phyloP scores from a whole-genome alignment of 2,113 vertebrate species.

The Petrocephalus zakoni region DNA sequence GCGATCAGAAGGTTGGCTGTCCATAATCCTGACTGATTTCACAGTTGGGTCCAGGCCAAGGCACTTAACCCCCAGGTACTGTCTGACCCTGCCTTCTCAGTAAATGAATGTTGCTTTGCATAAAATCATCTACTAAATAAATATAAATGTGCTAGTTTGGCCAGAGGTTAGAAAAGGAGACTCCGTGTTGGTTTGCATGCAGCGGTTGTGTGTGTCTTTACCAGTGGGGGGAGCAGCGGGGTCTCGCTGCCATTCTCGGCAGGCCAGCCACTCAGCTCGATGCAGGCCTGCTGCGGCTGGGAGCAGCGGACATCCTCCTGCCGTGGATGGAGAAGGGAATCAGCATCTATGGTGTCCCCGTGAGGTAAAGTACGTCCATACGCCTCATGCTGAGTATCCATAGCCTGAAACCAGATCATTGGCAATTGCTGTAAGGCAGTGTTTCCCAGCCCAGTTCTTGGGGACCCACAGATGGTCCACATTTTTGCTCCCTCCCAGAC shows the following conservation, averaged over 20 bases:
- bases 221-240: slow-evolving; percentile 26
- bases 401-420: not conserved
- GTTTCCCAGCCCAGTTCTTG: not conserved
- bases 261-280: slow-evolving; percentile 21
- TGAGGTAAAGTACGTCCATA: not conserved
- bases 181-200: not conserved
- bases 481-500: not conserved
- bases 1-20: not conserved
- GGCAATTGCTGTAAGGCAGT: not conserved
- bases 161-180: not conserved
- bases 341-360: not conserved
- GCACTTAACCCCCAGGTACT: not conserved
- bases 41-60: not conserved
- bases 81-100: not conserved
- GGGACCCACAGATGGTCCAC: not conserved
- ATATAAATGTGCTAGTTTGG: not conserved
- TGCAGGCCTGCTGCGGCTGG: slow-evolving; percentile 13
- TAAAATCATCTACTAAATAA: not conserved
- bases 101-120: not conserved
- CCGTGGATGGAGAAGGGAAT: not conserved
- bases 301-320: not conserved
- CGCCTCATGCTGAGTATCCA: not conserved
- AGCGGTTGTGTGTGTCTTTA: slow-evolving; percentile 18
- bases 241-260: slow-evolving; percentile 32
- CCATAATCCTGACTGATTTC: not conserved